phyloP scores from a whole-genome alignment of 1,140 invertebrate species.

The Sogatella furcifera region DNA sequence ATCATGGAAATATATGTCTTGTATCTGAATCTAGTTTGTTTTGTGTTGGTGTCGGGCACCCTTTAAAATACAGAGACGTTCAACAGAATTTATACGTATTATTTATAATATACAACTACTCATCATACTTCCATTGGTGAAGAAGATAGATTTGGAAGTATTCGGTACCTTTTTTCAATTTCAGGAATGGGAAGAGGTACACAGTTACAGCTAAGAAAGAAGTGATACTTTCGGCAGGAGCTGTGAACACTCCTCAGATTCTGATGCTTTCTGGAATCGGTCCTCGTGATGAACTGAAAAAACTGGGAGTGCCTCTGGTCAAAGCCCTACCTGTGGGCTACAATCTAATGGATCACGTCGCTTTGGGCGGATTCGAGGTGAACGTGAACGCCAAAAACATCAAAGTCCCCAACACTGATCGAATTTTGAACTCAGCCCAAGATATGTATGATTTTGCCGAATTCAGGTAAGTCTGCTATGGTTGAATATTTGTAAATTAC shows the following conservation, averaged over 20 bases:
- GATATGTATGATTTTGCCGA: constrained; percentile 4
- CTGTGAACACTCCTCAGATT: constrained; percentile 51
- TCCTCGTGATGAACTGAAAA: constrained; percentile 37
- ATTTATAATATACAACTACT: too few species aligned
- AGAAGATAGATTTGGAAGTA: too few species aligned
- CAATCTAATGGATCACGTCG: constrained; percentile 69
- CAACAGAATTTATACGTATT: too few species aligned
- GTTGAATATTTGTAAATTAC: constrained; percentile 17
- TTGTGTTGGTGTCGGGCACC: too few species aligned
- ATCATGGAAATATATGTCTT: too few species aligned
- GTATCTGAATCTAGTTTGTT: too few species aligned
- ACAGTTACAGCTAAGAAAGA: constrained; percentile 38
- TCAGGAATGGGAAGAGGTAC: constrained; percentile 22
- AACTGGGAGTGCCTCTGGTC: constrained; percentile 39
- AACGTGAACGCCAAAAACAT: not conserved
- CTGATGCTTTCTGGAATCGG: constrained; percentile 56
- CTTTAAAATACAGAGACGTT: too few species aligned
- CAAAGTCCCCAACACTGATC: constrained; percentile 4
- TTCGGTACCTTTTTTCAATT: too few species aligned
- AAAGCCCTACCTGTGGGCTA: constrained; percentile 62
- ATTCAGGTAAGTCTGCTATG: not conserved
- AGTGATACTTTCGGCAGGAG: constrained; percentile 49
- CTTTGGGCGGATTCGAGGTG: constrained; percentile 30
- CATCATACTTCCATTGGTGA: too few species aligned
- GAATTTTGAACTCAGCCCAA: constrained; percentile 6